A percentile compares a stretch with the other conserved stretches of the same genome.
phyloP scores from a whole-genome alignment of 2,797 vertebrate genomes.

The Pelobates cultripes region DNA sequence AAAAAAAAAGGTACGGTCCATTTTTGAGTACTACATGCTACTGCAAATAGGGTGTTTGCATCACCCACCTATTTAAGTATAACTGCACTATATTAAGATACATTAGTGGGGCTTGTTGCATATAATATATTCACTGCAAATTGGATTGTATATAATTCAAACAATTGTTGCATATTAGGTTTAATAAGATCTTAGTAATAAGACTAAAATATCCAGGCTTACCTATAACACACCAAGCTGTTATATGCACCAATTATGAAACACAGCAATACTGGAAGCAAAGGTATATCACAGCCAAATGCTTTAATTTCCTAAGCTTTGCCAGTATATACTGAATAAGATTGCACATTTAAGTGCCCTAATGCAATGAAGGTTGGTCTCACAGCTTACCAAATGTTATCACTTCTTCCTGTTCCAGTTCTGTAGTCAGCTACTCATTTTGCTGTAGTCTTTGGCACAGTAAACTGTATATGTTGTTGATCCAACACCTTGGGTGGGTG shows the following conservation, averaged over 20 bases:
- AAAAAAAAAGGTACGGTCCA: no score
- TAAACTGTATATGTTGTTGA: constrained; percentile 21
- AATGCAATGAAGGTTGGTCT: background rate
- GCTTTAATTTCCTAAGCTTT: constrained; percentile 13
- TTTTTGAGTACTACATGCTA: no score
- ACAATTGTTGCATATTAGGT: background rate
- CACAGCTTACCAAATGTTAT: background rate
- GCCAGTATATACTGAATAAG: background rate
- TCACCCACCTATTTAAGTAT: no score
- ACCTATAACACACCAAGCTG: background rate
- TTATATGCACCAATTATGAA: constrained; percentile 24
- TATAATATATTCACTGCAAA: background rate
- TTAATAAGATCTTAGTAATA: background rate
- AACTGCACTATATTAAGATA: no score
- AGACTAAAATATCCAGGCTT: background rate
- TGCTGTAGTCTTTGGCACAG: constrained; percentile 9
- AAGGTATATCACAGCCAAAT: constrained; percentile 13
- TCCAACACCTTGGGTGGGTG: constrained; percentile 41
- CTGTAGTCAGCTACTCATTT: background rate
- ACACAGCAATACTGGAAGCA: constrained; percentile 25
- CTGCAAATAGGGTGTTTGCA: no score
- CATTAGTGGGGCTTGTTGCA: no score
- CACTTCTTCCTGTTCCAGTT: background rate
- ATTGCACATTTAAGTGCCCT: background rate
- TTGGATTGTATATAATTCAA: background rate